Base-by-base conservation (phyloP, 1,140 invertebrate genomes). In the Solen grandis region DNA sequence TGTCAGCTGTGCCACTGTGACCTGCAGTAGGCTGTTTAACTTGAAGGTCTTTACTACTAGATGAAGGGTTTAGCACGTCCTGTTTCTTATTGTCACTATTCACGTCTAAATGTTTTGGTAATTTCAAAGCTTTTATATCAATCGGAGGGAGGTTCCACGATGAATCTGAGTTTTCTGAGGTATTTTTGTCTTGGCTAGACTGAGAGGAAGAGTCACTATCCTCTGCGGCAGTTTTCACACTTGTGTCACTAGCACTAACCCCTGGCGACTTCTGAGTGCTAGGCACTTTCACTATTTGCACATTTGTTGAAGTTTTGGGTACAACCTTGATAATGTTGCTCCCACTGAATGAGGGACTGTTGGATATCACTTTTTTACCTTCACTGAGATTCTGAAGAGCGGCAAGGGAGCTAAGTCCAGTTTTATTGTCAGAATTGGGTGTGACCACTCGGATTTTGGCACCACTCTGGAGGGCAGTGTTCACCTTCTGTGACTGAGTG, bases 61-160 rank as follows among this genome's bases (percentile, higher is more conserved):
- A n/a, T n/a, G 41, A 46, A 19, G 19, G 41, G 8, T 8, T 46
- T 46, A 19, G 19, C 19, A 19, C 19, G 41, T 73, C 70, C 5
- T 19, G 1, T 60, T 59, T 73, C 55, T 73, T 73, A 10, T 16
- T 73, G 0, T 36, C 55, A 57, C 31, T 73, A 4, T 27, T 60
- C 19, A 19, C 35, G 41, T 54, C 38, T 14, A 68, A 29, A 36
- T 78, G 65, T 33, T 69, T 63, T 41, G 75, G 75, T 41, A 78
- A 69, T 38, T 78, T 66, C 25, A 78, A 60, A 19, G 75, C 75
- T 50, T 78, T 78, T 19, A 78, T 60, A 25, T 78, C 75, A 38
- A 78, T 78, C 5, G 75, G 75, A 27, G 63, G 63, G 54, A 78
- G 41, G 50, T 69, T 78, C 75, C 75, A 78, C 41, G 75, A 68